Percentiles rank a stretch among this genome's conserved stretches.
phyloP scores from a whole-genome alignment of 2,113 vertebrate genomes.

The Syngnathus floridae region DNA sequence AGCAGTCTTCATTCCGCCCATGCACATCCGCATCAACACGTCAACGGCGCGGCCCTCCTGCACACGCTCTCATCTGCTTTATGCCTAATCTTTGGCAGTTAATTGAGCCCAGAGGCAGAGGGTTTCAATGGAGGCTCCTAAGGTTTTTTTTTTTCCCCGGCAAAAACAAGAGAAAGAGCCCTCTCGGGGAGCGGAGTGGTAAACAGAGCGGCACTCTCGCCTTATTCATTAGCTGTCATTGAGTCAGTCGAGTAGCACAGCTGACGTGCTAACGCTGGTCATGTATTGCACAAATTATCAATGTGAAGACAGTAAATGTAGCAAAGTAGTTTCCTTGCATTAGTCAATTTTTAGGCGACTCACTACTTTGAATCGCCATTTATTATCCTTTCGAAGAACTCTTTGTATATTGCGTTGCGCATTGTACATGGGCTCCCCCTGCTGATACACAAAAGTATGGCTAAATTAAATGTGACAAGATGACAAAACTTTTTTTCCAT shows the following conservation, averaged over 20 bases:
- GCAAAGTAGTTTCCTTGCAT: constrained; percentile 33
- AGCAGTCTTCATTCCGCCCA: constrained; percentile 6
- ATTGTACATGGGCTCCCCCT: too few species aligned
- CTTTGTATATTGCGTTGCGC: background rate
- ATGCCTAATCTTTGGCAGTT: constrained; percentile 60
- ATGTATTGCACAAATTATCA: constrained; percentile 30
- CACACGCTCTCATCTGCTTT: constrained; percentile 53
- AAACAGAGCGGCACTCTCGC: constrained; percentile 64
- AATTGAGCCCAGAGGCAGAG: constrained; percentile 68
- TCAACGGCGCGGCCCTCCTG: constrained; percentile 20
- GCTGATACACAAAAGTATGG: too few species aligned
- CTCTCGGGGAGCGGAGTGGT: constrained; percentile 53
- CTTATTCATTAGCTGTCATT: constrained; percentile 67
- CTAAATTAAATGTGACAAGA: background rate
- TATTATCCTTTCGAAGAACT: background rate
- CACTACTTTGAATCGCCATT: background rate
- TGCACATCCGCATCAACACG: constrained; percentile 20
- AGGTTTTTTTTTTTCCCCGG: constrained; percentile 31
- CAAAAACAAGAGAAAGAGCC: constrained; percentile 33
- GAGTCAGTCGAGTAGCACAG: constrained; percentile 47
- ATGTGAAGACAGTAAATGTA: constrained; percentile 40
- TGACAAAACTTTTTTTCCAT: background rate
- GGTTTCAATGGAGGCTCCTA: constrained; percentile 55
- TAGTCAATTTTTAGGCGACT: background rate
- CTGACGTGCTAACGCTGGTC: constrained; percentile 36